Percentiles rank a stretch among this genome's conserved stretches.
phyloP scores from a whole-genome alignment of 2,113 vertebrate species.

The Dasypus novemcinctus region DNA sequence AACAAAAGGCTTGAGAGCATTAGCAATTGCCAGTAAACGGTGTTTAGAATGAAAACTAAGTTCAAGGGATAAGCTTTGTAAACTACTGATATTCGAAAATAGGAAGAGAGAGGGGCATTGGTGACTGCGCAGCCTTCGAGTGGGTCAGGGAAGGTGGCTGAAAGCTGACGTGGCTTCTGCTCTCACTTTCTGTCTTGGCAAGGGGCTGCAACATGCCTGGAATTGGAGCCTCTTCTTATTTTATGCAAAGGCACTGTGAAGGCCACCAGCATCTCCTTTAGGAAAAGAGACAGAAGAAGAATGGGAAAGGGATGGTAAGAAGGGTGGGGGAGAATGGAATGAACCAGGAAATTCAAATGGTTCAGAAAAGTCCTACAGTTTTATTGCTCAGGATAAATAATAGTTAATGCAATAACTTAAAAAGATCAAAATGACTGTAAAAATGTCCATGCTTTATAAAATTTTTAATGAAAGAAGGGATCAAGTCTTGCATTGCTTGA shows the following conservation, averaged over 20 bases:
- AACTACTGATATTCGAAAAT: neutral
- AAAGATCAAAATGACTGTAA: no score
- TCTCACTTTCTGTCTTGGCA: neutral
- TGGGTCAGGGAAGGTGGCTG: rapidly evolving
- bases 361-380: neutral
- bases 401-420: no score
- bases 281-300: neutral
- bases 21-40: neutral
- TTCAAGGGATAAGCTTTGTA: neutral
- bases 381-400: no score
- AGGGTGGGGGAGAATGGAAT: neutral
- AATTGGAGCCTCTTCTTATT: neutral
- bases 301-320: rapidly evolving
- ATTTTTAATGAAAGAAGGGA: no score
- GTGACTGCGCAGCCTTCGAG: neutral
- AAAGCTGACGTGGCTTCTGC: neutral
- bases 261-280: neutral
- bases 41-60: neutral
- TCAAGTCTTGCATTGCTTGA: no score
- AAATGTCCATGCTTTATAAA: no score
- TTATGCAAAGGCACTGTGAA: neutral
- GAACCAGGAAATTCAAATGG: no score
- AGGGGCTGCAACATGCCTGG: rapidly evolving
- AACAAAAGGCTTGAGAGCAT: neutral
- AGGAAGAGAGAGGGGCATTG: neutral